phyloP scores from a whole-genome alignment of 2,113 vertebrate species.

The Ammodytes marinus region DNA sequence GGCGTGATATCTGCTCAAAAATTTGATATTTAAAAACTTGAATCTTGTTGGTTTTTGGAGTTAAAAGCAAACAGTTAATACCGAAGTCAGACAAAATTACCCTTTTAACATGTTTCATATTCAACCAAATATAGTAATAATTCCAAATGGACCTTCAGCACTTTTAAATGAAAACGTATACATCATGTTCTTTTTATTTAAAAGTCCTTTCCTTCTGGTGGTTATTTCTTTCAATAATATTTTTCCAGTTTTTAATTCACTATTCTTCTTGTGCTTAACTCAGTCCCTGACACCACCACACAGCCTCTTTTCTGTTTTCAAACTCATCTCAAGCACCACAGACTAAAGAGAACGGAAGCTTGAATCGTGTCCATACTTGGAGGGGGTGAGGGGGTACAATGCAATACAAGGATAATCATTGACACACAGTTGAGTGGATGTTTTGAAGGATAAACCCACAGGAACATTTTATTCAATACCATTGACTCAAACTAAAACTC shows the following conservation, averaged over 20 bases:
- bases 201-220: neutral
- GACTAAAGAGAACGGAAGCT: neutral
- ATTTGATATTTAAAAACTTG: constrained; percentile 1
- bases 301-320: neutral
- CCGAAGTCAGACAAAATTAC: neutral
- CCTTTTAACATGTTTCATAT: neutral
- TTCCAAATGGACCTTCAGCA: neutral
- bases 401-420: constrained; percentile 2
- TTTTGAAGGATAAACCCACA: neutral
- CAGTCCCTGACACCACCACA: constrained; percentile 6
- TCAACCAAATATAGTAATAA: neutral
- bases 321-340: neutral
- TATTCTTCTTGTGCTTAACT: neutral
- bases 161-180: neutral
- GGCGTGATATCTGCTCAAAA: neutral
- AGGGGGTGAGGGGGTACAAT: neutral
- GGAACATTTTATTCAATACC: neutral
- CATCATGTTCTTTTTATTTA: neutral
- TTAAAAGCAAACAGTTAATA: too few species aligned
- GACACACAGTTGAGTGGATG: neutral
- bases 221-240: neutral
- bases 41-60: neutral
- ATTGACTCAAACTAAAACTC: neutral
- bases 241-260: constrained; percentile 7
- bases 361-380: too few species aligned